Base-by-base conservation (phyloP, 1,140 invertebrate genomes). In the Neodiprion lecontei region DNA sequence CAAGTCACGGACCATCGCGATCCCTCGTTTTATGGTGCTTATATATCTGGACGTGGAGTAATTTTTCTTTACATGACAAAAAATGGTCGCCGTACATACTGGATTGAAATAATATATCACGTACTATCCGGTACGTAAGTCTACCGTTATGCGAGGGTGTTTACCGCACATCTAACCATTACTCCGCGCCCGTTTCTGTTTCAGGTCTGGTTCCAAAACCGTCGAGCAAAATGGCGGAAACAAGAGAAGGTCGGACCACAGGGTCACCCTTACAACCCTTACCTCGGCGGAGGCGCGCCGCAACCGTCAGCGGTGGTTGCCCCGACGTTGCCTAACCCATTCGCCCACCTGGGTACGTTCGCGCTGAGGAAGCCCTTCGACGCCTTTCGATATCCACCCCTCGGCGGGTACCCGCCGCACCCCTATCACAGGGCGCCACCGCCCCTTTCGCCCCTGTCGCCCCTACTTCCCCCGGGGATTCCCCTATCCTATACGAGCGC, bases 191-290 rank as follows among this genome's bases (percentile, higher is more conserved):
- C 70, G 80, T 75, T 83, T 84, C 88, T 84, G 82, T 91, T 91
- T 2, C 91, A 97, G 96, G 96, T 98, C 3, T 98, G 96, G 96
- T 97, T 97, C 87, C 96, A 97, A 89, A 97, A 97, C 85, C 91
- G 96, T 11, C 91, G 96, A 10, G 96, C 96, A 66, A 98, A 98
- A 88, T 97, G 96, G 96, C 91, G 96, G 28, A 95, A 96, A 78
- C 96, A 97, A 84, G 96, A 97, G 86, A 97, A 97, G 89, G 96
- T 97, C 80, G 96, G 96, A 0, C 96, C 96, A 0, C 94, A 96
- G 81, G 94, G 90, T 12, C 96, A 97, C 86, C 96, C 96, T 1
- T 97, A 97, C 90, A 96, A 94, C 86, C 95, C 95, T 0, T 97
- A 96, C 87, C 82, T 96, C 74, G 91, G 90, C 66, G 89, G 90